These are phyloP conservation scores for Tupaia tana DNA, from an alignment of 2,113 vertebrate genomes.

Conservation along the genomic window DNA sequence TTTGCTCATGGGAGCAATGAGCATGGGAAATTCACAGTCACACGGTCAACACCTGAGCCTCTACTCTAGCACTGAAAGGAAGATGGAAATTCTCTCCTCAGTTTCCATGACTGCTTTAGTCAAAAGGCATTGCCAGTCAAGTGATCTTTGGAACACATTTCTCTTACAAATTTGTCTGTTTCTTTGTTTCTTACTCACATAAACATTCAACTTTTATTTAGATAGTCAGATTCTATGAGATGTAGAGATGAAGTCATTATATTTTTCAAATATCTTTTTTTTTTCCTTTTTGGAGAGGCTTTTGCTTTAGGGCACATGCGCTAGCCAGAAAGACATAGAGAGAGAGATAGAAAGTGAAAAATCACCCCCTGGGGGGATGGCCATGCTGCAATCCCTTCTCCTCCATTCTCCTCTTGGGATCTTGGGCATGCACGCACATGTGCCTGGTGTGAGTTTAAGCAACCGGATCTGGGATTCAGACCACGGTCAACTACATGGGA, in stretches of 20 bases:
- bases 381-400: too few species aligned
- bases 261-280: constrained; percentile 35
- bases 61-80: neutral
- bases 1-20: neutral
- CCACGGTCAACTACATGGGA: too few species aligned
- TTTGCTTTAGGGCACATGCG: too few species aligned
- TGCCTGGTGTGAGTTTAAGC: too few species aligned
- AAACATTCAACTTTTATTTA: constrained; percentile 49
- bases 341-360: too few species aligned
- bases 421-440: too few species aligned
- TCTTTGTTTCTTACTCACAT: constrained; percentile 44
- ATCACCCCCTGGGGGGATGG: too few species aligned
- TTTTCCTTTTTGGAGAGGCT: too few species aligned
- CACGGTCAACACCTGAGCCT: neutral
- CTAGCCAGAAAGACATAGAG: too few species aligned
- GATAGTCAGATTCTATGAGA: neutral
- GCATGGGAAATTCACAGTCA: neutral
- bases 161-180: neutral
- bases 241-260: constrained; percentile 3
- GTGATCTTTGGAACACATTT: neutral
- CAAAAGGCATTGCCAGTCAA: neutral
- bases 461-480: too few species aligned
- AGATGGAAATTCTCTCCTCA: neutral
- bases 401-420: too few species aligned
- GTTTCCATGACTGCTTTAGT: neutral